Base-by-base conservation (phyloP, 2,888 invertebrate genomes). In the Chrysopilus asiliformis region DNA sequence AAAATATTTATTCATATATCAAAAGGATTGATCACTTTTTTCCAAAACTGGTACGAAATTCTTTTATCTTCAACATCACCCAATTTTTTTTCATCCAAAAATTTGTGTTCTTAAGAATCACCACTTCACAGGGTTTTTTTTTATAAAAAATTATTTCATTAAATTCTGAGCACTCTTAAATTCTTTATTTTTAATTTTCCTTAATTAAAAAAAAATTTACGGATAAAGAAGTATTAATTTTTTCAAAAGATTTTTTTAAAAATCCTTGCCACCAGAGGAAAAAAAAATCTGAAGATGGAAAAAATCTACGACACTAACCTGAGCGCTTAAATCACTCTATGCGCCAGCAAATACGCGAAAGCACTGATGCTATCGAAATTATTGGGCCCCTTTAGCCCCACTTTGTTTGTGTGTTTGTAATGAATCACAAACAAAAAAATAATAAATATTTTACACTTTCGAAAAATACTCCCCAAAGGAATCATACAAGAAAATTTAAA, bases 311-410 rank as follows among this genome's bases (percentile, higher is more conserved):
- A 43, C 49, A 63, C 64, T 55, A 59, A 64, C 64, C 64, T 64
- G 60, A 62, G 62, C 61, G 63, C 60, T 60, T 56, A 55, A 58
- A 61, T 58, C 60, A 63, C 62, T 62, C 64, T 63, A 60, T 59
- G 60, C 64, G 59, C 59, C 58, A 63, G 57, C 58, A 61, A 61
- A 63, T 60, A 63, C 62, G 61, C 63, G 64, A 64, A 62, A 64
- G 63, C 64, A 64, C 64, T 64, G 64, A 62, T 58, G 56, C 53
- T 55, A 55, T 57, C 53, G 56, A 55, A 56, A 51, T 53, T 49
- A 53, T 50, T 49, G 49, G 52, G 49, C 53, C 55, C 54, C 59
- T 52, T n/a, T 57, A 40, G 39, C 58, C 57, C 58, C 54, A 53
- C 53, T 46, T 40, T 46, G 43, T 46, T 42, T 43, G 42, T 43